Evolutionary conservation across 2,113 vertebrate genomes (phyloP).

Genomic region (Pipra filicauda): DNA sequence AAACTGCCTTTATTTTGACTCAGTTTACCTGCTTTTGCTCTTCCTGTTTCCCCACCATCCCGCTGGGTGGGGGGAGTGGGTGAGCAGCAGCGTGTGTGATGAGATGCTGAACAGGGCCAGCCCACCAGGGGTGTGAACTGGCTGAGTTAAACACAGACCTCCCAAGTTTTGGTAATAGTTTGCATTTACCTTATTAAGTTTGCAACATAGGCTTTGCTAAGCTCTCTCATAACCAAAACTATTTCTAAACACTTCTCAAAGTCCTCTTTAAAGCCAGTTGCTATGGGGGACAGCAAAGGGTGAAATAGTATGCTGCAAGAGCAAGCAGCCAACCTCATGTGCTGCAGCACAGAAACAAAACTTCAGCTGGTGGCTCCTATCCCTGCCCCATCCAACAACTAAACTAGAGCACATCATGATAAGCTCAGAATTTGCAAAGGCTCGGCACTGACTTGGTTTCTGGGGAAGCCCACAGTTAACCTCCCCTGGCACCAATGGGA

Average conservation of each 20-base stretch:
- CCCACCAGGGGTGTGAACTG: not conserved
- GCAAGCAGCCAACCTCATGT: not conserved
- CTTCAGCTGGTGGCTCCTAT: not conserved
- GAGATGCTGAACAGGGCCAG: not conserved
- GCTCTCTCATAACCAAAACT: not conserved
- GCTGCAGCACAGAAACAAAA: not conserved
- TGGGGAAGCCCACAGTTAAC: not conserved
- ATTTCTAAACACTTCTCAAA: not conserved
- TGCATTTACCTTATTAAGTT: not conserved
- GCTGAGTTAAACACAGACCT: not conserved
- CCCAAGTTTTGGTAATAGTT: not conserved
- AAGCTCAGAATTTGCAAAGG: not conserved
- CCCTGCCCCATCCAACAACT: not conserved
- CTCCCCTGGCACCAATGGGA: not conserved
- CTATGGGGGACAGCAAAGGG: not conserved
- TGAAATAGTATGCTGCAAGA: not conserved
- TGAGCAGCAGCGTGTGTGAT: not conserved
- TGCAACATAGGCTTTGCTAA: not conserved
- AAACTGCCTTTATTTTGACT: not conserved
- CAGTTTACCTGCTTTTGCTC: not conserved
- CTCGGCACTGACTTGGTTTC: not conserved
- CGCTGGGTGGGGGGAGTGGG: not conserved
- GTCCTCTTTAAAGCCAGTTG: not conserved
- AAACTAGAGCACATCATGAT: rapidly evolving
- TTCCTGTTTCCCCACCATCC: not conserved